A percentile compares a stretch with the other conserved stretches of the same genome.
These are phyloP conservation scores for Panzeria rudis DNA, from an alignment of 2,888 invertebrate genomes.

Conservation along the genomic window DNA sequence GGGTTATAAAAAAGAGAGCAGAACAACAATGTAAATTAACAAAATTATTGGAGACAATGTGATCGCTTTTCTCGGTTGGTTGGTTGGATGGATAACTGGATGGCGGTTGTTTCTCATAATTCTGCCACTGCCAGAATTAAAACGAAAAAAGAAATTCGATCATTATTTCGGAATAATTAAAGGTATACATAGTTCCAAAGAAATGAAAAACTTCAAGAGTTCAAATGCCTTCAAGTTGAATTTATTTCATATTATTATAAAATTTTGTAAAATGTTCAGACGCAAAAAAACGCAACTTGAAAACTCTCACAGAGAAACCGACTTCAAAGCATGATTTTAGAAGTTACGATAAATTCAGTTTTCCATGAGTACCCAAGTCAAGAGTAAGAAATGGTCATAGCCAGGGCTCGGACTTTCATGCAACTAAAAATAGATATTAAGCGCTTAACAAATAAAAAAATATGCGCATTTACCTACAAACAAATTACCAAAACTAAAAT, in stretches of 20 bases:
- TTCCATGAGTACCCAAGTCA: too few species aligned
- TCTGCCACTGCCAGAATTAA: slow-evolving; percentile 30
- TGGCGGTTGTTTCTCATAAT: slow-evolving; percentile 15
- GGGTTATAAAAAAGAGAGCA: slow-evolving; percentile 15
- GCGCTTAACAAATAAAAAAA: too few species aligned
- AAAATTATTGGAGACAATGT: slow-evolving; percentile 47
- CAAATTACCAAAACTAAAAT: too few species aligned
- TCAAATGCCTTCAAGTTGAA: neutral
- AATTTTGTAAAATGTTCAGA: too few species aligned
- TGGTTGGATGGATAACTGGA: slow-evolving; percentile 6
- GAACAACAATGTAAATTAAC: slow-evolving; percentile 37
- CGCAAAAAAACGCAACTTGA: too few species aligned
- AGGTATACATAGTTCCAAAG: neutral
- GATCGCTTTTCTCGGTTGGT: slow-evolving; percentile 29
- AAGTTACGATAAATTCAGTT: too few species aligned
- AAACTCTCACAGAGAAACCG: too few species aligned
- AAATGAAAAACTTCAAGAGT: neutral
- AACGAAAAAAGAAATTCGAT: slow-evolving; percentile 61
- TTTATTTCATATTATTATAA: slow-evolving; percentile 15
- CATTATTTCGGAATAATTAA: slow-evolving; percentile 48
- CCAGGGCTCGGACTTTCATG: too few species aligned
- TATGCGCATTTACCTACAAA: too few species aligned
- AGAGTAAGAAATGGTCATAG: too few species aligned
- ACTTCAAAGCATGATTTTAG: too few species aligned
- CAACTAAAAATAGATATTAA: too few species aligned